These are phyloP conservation scores for Limnephilus rhombicus DNA, from an alignment of 2,888 invertebrate genomes.

Conservation along the genomic window DNA sequence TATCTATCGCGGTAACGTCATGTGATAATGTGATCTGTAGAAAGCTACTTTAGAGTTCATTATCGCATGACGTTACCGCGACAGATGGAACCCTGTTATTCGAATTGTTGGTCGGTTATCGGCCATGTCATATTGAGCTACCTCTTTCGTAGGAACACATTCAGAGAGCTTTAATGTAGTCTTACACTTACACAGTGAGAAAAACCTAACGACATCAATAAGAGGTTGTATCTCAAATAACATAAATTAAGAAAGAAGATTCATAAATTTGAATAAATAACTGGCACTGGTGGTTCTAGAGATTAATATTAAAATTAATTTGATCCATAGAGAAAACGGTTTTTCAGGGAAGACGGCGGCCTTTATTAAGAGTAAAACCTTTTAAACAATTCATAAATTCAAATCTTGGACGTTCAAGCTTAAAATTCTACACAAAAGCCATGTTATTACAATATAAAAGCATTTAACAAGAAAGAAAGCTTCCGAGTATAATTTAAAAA, in stretches of 20 bases:
- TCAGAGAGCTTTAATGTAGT: not conserved
- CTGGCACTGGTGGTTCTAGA: not conserved
- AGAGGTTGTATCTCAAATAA: not conserved
- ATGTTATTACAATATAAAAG: slow-evolving; percentile 21
- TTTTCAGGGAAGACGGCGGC: not conserved
- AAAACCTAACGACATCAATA: not conserved
- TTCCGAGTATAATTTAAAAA: not conserved
- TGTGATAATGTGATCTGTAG: too few species aligned
- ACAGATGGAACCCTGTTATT: too few species aligned
- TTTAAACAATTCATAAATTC: slow-evolving; percentile 10
- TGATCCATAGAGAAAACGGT: not conserved
- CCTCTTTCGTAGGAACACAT: too few species aligned
- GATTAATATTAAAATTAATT: not conserved
- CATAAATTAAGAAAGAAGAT: not conserved
- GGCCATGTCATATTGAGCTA: too few species aligned
- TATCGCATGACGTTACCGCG: too few species aligned
- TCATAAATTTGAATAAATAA: not conserved
- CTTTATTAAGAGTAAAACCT: not conserved
- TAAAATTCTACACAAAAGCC: not conserved
- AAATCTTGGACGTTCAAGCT: not conserved
- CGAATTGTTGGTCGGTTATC: too few species aligned
- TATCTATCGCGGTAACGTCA: too few species aligned
- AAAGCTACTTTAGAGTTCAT: too few species aligned
- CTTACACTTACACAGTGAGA: not conserved
- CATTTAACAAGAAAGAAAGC: slow-evolving; percentile 8